Evolutionary conservation across 2,113 vertebrate genomes (phyloP), one percentile per base, ranked within the genome.

Genomic region (Henicopernis longicauda): DNA sequence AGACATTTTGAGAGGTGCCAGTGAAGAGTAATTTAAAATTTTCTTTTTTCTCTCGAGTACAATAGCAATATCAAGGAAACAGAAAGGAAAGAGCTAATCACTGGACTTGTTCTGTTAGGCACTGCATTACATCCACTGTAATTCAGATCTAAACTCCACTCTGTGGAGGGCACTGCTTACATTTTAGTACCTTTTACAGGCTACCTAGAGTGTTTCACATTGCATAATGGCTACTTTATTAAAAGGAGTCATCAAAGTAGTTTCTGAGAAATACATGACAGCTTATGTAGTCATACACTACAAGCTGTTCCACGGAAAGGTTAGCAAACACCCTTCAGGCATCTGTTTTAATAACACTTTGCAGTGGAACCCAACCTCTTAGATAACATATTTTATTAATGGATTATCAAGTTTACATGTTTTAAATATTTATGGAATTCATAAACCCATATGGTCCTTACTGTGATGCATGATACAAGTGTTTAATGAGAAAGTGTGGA

Each of bases 341-440:
- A 67, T 86, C 26, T 81, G n/a, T 83, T 96, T 95, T 88, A 84
- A 52, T 55, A 89, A 62, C n/a, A 44, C 6, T 71, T 95, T 62
- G 31, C 32, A 36, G 32, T 74, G 55, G 49, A 90, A 52, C 7
- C 6, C 70, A 90, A 3, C 19, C 40, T 61, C 67, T 83, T 88
- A 83, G 52, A 63, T 52, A 89, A 69, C 25, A 74, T 82, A 76
- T 93, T 97, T 97, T 90, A 93, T 96, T 97, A 11, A 91, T 86
- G 42, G 32, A 80, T 95, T 87, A 55, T 82, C 57, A 59, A 66
- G 77, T 57, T 87, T 94, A 55, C 9, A 16, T 40, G 9, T 77
- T 79, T 93, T 65, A 95, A 96, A 90, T 93, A 94, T 95, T 95
- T 84, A 95, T 90, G 34, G 23, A 32, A 82, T 55, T 93, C 45